Evolutionary conservation across 1,140 invertebrate genomes (phyloP).

Genomic region (Stegodyphus mimosarum): DNA sequence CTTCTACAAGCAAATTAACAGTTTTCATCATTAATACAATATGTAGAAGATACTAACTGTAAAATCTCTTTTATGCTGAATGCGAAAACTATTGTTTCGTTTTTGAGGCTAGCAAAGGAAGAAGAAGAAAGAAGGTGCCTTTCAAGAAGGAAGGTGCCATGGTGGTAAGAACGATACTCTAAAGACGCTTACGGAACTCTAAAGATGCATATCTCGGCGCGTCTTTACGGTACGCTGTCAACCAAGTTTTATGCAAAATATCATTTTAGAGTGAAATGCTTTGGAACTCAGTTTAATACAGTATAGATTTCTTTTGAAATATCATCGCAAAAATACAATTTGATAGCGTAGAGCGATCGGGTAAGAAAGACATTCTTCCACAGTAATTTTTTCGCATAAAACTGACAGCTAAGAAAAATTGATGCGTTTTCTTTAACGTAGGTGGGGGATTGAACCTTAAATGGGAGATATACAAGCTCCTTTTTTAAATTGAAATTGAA

Average conservation of each 20-base stretch:
- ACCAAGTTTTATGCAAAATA: slow-evolving; percentile 38
- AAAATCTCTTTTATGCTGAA: too few relatives aligned
- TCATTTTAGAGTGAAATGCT: slow-evolving; percentile 22
- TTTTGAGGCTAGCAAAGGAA: too few relatives aligned
- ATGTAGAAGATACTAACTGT: too few relatives aligned
- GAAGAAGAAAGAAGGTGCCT: too few relatives aligned
- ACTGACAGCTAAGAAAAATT: slow-evolving; percentile 25
- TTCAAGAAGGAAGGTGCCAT: too few relatives aligned
- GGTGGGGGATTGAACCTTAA: not conserved
- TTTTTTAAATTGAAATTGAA: slow-evolving; percentile 40
- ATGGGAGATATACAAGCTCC: slow-evolving; percentile 6
- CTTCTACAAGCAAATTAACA: too few relatives aligned
- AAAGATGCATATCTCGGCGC: too few relatives aligned
- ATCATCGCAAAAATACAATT: slow-evolving; percentile 35
- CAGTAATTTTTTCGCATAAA: slow-evolving; percentile 22
- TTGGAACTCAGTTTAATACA: slow-evolving; percentile 10
- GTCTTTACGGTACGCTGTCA: slow-evolving; percentile 7
- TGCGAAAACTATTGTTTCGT: too few relatives aligned
- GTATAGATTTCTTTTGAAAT: slow-evolving; percentile 18
- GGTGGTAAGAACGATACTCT: too few relatives aligned
- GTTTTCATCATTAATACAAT: too few relatives aligned
- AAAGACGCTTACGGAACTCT: too few relatives aligned
- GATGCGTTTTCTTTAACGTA: slow-evolving; percentile 14
- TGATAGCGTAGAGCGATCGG: slow-evolving; percentile 30
- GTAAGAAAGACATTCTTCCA: slow-evolving; percentile 10